Evolutionary conservation across 2,888 invertebrate species (phyloP), one percentile per base, ranked within the genome.

Genomic region (Coecobrya sp.): DNA sequence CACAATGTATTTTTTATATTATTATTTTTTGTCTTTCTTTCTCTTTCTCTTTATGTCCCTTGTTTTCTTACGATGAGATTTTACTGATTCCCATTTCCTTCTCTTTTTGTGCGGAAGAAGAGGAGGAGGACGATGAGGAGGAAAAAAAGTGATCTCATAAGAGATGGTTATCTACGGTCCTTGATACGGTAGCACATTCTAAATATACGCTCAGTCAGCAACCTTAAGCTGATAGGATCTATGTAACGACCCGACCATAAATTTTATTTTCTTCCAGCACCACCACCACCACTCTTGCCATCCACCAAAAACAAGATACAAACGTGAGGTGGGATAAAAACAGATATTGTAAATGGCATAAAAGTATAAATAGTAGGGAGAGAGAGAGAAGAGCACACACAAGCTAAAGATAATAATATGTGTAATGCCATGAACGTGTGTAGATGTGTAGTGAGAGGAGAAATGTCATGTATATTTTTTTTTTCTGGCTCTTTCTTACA

Each of bases 191-290:
- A 86, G 93, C 93, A 92, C 92, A 93, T 93, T 93, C 93, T 92
- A 91, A 93, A 92, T 93, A 92, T 93, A 93, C 92, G 93, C 93
- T 86, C 92, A 93, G 92, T 93, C 93, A 93, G 93, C 93, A 93
- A 93, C 92, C 90, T 90, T 91, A 93, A 93, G 91, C 93, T 93
- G 94, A 94, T 94, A 93, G 93, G 91, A 94, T 94, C 94, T 94
- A 92, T 93, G 93, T 93, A 94, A 94, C 94, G 94, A 94, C 93
- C 93, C 91, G 93, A 91, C 93, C 92, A 94, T 94, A 94, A 94
- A 94, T 94, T 94, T 94, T 93, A 94, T 94, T 94, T 90, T 93
- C 92, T 93, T 92, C 93, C 62, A 89, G 52, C 92, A 81, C 79
- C 55, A 79, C 79, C 55, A 49, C 76, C 25, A 36, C 62, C 52